Percentiles rank a stretch among this genome's conserved stretches.
phyloP scores from a whole-genome alignment of 2,797 vertebrate genomes.

The Borostomias antarcticus region DNA sequence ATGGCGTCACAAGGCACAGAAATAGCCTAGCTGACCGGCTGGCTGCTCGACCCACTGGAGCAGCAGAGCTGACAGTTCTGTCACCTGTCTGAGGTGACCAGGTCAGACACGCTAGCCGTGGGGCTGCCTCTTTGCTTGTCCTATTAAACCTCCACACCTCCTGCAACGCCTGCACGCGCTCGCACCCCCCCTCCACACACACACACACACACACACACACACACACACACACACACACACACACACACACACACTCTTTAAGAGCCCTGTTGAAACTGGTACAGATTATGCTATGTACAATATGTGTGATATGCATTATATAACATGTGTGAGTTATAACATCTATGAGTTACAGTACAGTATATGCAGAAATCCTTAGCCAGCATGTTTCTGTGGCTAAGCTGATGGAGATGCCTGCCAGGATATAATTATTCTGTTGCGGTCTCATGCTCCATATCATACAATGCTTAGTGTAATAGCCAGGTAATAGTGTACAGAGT shows the following conservation, averaged over 20 bases:
- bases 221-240: no score
- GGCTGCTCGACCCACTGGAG: slow-evolving; percentile 15
- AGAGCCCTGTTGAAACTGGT: no score
- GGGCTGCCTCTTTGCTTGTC: not conserved
- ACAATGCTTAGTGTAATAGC: not conserved
- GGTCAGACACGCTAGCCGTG: not conserved
- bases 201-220: no score
- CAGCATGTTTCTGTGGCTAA: not conserved
- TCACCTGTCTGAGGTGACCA: not conserved
- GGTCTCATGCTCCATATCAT: not conserved
- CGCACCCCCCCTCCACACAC: no score
- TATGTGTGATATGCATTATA: not conserved
- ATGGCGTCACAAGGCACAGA: slow-evolving; percentile 18
- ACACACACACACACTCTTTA: no score
- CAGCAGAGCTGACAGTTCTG: not conserved
- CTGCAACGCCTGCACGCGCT: no score
- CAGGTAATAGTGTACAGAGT: not conserved
- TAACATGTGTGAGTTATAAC: not conserved
- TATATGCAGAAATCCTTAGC: not conserved
- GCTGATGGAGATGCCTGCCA: not conserved
- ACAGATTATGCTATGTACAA: not conserved
- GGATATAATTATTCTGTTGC: not conserved
- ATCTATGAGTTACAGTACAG: not conserved
- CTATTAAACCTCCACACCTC: no score
- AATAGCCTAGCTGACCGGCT: slow-evolving; percentile 31